phyloP scores from a whole-genome alignment of 2,797 vertebrate genomes.

The Agapornis canus region DNA sequence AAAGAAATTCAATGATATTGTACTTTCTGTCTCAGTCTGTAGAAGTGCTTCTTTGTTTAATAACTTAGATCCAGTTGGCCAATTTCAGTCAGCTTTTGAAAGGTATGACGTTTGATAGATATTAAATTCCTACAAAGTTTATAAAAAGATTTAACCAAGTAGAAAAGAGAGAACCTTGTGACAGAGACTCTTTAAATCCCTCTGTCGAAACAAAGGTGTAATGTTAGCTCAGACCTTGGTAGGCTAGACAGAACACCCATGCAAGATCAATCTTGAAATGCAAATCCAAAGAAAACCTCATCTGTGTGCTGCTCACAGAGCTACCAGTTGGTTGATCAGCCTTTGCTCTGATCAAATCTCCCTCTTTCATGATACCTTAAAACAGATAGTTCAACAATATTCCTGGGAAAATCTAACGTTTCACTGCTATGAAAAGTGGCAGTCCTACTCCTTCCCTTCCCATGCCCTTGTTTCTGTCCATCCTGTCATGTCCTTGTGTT shows the following conservation, averaged over 20 bases:
- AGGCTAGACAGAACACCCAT: background rate
- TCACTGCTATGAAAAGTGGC: background rate
- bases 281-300: background rate
- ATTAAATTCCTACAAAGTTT: background rate
- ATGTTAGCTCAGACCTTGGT: background rate
- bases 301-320: background rate
- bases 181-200: background rate
- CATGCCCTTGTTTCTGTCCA: rapidly evolving
- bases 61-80: background rate
- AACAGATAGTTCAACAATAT: background rate
- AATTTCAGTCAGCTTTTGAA: background rate
- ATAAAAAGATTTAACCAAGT: background rate
- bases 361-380: background rate
- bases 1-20: background rate
- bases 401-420: rapidly evolving
- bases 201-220: background rate
- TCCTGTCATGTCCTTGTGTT: background rate
- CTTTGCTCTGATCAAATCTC: background rate
- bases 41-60: background rate
- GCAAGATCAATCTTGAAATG: background rate
- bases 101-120: background rate
- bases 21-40: background rate
- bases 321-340: background rate
- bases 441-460: background rate
- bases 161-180: background rate